Evolutionary conservation across 2,888 invertebrate species (phyloP), one percentile per base, ranked within the genome.

Genomic region (Microplitis manilae): DNA sequence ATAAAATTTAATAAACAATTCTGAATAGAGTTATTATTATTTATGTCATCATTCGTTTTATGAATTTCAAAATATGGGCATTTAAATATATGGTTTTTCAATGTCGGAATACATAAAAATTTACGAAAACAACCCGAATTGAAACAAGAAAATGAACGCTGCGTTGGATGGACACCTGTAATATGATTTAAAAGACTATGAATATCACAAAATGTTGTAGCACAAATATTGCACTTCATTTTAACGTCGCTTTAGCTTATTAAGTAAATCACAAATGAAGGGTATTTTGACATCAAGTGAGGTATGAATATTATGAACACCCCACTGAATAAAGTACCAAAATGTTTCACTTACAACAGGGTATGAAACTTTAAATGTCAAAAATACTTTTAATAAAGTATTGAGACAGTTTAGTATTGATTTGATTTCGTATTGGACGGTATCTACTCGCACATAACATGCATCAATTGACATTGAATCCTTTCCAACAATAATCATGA

Each of bases 301-400:
- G 13, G 8, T 9, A 15, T 61, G 30, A 20, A 76, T 76, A 1
- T 65, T 65, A 20, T 41, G 69, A 13, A 78, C 20, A 6, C 62
- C 40, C 64, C 75, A 68, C 30, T 75, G 74, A 7, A 77, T 70
- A 39, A 77, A 74, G 17, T 69, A 70, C 41, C 75, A 75, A n/a
- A 75, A 20, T 13, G 64, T 69, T 20, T 77, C 75, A 65, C 70
- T 50, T 50, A 70, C 77, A 7, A 70, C 20, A n/a, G 77, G 75
- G 61, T 75, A 77, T 38, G 50, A 40, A 9, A 77, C 39, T 61
- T 75, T 71, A 2, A 70, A 77, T 8, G 41, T 30, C 13, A 60
- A 68, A 40, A 65, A 77, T 62, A 61, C 13, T 15, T 62, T 62
- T 17, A n/a, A 15, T 13, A 62, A 7, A 17, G n/a, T 17, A n/a